phyloP scores from a whole-genome alignment of 1,140 invertebrate genomes.

The Ladona fulva region DNA sequence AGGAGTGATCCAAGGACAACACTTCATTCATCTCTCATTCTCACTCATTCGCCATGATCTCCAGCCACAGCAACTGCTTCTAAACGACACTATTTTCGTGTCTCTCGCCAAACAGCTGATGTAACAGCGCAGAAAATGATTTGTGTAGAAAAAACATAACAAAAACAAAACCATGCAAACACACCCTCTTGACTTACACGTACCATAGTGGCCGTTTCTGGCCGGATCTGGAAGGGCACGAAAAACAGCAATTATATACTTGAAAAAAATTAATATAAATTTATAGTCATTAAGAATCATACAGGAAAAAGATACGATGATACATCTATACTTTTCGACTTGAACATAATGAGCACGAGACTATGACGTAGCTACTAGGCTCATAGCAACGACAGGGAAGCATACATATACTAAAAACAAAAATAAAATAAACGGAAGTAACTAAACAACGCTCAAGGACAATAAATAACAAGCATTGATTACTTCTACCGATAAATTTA shows the following conservation, averaged over 20 bases:
- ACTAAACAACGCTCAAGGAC: too few relatives aligned
- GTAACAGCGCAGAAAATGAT: constrained; percentile 13
- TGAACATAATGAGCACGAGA: too few relatives aligned
- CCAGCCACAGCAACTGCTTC: background rate
- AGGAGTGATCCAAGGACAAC: background rate
- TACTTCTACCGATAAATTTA: too few relatives aligned
- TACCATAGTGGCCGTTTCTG: constrained; percentile 20
- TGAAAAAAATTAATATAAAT: background rate
- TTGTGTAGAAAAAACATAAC: background rate
- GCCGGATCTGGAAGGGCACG: constrained; percentile 20
- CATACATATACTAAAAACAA: too few relatives aligned
- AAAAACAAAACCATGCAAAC: constrained; percentile 11
- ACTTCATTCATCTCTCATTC: background rate
- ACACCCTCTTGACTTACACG: constrained; percentile 20
- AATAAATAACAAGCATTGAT: too few relatives aligned
- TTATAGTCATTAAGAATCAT: background rate
- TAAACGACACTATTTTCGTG: background rate
- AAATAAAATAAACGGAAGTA: too few relatives aligned
- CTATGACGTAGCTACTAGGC: too few relatives aligned
- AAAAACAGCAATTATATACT: constrained; percentile 15
- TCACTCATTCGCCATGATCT: background rate
- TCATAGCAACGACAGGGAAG: too few relatives aligned
- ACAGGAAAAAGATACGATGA: background rate
- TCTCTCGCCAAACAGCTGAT: background rate
- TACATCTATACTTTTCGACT: background rate